phyloP scores from a whole-genome alignment of 2,113 vertebrate species.

The Toxostoma redivivum region DNA sequence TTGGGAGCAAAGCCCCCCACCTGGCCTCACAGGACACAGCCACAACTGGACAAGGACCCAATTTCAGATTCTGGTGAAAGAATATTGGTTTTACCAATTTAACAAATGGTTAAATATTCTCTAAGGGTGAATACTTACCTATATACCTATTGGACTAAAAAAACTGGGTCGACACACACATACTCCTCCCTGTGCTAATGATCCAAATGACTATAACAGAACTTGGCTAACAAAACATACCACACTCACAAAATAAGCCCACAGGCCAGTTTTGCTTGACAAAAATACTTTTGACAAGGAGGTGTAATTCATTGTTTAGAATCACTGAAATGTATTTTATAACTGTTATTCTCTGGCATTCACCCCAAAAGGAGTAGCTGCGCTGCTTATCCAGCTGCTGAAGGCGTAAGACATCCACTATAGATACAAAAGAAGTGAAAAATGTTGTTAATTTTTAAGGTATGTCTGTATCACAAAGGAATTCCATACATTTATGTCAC shows the following conservation, averaged over 20 bases:
- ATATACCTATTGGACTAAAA: neutral
- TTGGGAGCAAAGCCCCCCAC: neutral
- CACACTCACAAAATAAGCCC: neutral
- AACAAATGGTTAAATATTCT: neutral
- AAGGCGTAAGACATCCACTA: neutral
- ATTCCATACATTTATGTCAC: neutral
- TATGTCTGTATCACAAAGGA: neutral
- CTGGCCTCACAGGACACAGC: neutral
- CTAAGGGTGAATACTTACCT: neutral
- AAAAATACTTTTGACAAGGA: conserved; percentile 1
- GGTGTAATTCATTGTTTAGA: neutral
- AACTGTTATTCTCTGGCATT: neutral
- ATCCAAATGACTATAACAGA: neutral
- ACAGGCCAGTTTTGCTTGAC: neutral
- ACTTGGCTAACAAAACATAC: neutral
- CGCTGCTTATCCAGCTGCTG: neutral
- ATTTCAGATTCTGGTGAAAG: neutral
- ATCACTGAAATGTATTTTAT: neutral
- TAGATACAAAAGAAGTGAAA: neutral
- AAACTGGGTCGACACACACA: rapidly evolving
- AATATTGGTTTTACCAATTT: neutral
- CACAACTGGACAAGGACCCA: neutral
- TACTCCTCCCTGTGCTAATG: neutral
- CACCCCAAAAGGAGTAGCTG: neutral
- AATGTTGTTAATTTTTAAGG: neutral